Percentiles rank a stretch among this genome's conserved stretches.
Evolutionary conservation across 2,888 invertebrate genomes (phyloP).

Genomic region (Celastrina argiolus): DNA sequence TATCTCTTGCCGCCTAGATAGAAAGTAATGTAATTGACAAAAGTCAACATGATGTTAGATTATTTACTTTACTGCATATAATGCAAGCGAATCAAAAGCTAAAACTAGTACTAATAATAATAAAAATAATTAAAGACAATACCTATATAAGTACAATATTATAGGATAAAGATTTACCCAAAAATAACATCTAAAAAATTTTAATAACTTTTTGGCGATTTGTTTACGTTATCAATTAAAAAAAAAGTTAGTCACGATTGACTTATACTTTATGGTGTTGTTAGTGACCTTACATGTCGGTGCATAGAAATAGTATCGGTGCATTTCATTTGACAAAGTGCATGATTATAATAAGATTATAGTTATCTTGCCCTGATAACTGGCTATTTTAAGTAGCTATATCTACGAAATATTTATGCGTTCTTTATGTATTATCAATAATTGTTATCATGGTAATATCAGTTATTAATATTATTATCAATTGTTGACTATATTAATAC

Average conservation of each 20-base stretch:
- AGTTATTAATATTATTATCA: not conserved
- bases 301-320: not conserved
- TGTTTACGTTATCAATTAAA: not conserved
- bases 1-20: too few species aligned
- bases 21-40: too few species aligned
- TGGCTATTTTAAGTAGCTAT: not conserved
- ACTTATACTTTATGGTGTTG: not conserved
- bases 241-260: not conserved
- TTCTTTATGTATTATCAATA: not conserved
- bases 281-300: not conserved
- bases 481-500: not conserved
- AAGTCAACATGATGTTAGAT: too few species aligned
- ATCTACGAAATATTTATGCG: not conserved
- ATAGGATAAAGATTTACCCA: too few species aligned
- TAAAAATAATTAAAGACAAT: too few species aligned
- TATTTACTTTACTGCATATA: too few species aligned
- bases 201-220: too few species aligned
- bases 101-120: too few species aligned
- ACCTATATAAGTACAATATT: too few species aligned
- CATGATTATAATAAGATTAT: not conserved
- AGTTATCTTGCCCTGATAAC: not conserved
- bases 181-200: too few species aligned
- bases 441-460: not conserved
- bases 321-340: constrained; percentile 1
- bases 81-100: too few species aligned